Conservation (phyloP, 2,888 invertebrate species). For the Thalpophila matura region DNA sequence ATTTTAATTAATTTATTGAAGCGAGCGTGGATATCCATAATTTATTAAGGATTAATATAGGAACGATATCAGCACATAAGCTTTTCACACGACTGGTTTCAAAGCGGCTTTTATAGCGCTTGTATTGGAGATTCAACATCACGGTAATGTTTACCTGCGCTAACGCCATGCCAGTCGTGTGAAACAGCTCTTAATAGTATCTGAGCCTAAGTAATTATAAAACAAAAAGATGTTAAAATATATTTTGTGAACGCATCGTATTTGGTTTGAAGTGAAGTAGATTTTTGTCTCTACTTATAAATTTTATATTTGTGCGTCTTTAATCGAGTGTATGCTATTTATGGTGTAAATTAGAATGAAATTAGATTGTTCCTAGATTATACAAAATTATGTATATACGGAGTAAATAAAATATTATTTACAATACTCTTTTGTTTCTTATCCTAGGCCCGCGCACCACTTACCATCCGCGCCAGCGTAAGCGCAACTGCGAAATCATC, state of each 20-base stretch:
- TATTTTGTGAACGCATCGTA: slow-evolving; percentile 40
- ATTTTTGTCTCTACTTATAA: slow-evolving; percentile 56
- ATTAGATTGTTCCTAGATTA: slow-evolving; percentile 65
- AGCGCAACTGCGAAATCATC: too few species aligned
- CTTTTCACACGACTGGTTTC: slow-evolving; percentile 1
- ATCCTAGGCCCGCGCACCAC: neutral
- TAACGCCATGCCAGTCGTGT: neutral
- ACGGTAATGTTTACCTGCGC: neutral
- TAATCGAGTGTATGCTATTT: slow-evolving; percentile 59
- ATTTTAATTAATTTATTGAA: neutral
- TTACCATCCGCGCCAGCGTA: too few species aligned
- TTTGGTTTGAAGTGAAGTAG: slow-evolving; percentile 56
- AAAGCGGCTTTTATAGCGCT: neutral
- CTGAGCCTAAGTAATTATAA: slow-evolving; percentile 24
- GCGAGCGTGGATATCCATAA: neutral
- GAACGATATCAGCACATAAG: neutral
- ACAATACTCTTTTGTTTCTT: slow-evolving; percentile 47
- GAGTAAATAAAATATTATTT: slow-evolving; percentile 75
- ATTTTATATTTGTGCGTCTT: slow-evolving; percentile 53
- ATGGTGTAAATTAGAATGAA: slow-evolving; percentile 53
- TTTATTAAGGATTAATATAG: neutral
- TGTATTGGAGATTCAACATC: neutral
- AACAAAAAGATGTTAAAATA: slow-evolving; percentile 13
- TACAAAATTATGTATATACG: slow-evolving; percentile 72
- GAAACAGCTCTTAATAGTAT: neutral